Conservation (phyloP, 2,888 invertebrate genomes). For the Idaea straminata region DNA sequence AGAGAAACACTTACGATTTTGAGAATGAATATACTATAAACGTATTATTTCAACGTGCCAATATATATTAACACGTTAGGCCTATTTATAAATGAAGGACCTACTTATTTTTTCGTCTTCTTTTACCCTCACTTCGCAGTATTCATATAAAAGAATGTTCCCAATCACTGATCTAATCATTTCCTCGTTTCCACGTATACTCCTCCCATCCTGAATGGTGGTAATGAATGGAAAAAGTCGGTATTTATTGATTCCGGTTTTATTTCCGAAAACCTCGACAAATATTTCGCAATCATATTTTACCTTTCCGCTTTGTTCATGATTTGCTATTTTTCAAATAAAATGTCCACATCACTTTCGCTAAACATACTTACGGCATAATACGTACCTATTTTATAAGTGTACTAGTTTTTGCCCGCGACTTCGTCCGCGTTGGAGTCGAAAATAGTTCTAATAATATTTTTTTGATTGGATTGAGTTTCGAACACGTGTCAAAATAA, state of each 20-base stretch:
- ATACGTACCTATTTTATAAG: too few species aligned
- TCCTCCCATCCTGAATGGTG: slow-evolving; percentile 32
- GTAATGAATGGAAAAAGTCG: slow-evolving; percentile 50
- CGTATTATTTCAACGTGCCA: too few species aligned
- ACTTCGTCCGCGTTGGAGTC: too few species aligned
- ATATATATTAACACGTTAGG: too few species aligned
- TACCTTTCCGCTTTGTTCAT: slow-evolving; percentile 8
- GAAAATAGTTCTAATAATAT: too few species aligned
- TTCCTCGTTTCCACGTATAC: slow-evolving; percentile 44
- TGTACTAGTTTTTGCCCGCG: too few species aligned
- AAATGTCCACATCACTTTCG: background rate
- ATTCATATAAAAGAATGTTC: slow-evolving; percentile 28
- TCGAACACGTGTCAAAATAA: too few species aligned
- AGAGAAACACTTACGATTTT: background rate
- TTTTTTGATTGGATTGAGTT: too few species aligned
- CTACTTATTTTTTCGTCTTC: background rate
- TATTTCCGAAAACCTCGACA: slow-evolving; percentile 2
- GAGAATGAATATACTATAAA: background rate
- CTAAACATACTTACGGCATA: too few species aligned
- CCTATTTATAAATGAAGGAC: background rate
- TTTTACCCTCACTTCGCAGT: background rate
- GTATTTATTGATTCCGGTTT: slow-evolving; percentile 50
- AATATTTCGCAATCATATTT: background rate
- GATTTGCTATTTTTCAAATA: background rate
- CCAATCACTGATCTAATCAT: slow-evolving; percentile 49